Percentiles rank a stretch among this genome's conserved stretches.
phyloP scores from a whole-genome alignment of 1,140 invertebrate genomes.

The Scaptomyza graminum region DNA sequence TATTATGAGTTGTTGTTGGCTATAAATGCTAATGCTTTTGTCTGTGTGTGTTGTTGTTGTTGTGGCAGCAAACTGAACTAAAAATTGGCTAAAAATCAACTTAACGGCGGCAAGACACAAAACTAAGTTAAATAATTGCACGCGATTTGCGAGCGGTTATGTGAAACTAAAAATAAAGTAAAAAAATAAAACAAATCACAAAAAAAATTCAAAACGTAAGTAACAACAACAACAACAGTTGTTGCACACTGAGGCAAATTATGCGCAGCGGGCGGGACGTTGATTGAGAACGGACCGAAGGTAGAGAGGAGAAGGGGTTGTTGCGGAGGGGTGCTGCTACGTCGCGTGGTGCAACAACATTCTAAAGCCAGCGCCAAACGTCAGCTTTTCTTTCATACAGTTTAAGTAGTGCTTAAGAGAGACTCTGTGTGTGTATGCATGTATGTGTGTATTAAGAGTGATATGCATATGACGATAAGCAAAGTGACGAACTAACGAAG shows the following conservation, averaged over 20 bases:
- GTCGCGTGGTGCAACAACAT: conserved; percentile 67
- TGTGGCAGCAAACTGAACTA: conserved; percentile 44
- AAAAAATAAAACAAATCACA: conserved; percentile 23
- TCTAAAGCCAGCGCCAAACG: conserved; percentile 61
- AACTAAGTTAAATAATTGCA: conserved; percentile 76
- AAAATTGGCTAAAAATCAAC: conserved; percentile 28
- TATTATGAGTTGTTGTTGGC: conserved; percentile 63
- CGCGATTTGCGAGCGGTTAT: conserved; percentile 67
- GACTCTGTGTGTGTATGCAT: neutral
- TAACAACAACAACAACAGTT: conserved; percentile 27
- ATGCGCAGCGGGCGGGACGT: conserved; percentile 51
- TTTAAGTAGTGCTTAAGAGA: conserved; percentile 3
- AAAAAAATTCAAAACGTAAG: conserved; percentile 21
- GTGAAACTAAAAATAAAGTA: conserved; percentile 35
- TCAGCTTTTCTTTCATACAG: conserved; percentile 58
- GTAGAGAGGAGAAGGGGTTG: neutral
- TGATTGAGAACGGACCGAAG: conserved; percentile 19
- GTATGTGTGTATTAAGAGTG: conserved; percentile 3
- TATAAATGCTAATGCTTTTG: conserved; percentile 36
- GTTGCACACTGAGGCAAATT: conserved; percentile 63
- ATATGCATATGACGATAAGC: conserved; percentile 47
- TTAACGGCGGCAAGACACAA: conserved; percentile 48
- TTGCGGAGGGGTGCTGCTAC: conserved; percentile 34
- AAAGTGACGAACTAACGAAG: conserved; percentile 1
- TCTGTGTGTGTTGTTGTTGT: conserved; percentile 1